Conservation (phyloP, 1,140 invertebrate species). For the Drosophila gunungcola region DNA sequence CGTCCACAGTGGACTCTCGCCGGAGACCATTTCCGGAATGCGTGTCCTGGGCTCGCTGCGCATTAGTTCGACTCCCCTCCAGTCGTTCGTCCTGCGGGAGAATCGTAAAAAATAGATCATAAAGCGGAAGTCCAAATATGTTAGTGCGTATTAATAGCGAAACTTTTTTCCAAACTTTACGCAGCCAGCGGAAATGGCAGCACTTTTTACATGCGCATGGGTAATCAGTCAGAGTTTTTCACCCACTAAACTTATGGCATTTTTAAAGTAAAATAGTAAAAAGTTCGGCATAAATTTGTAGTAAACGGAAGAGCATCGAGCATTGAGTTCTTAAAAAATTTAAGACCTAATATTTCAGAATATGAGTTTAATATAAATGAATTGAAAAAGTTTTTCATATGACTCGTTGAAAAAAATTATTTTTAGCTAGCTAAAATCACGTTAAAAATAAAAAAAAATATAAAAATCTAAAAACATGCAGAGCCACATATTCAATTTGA, state of each 20-base stretch:
- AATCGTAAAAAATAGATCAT: constrained; percentile 68
- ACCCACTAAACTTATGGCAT: constrained; percentile 4
- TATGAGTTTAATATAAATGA: no score
- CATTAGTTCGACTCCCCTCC: constrained; percentile 43
- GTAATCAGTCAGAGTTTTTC: constrained; percentile 5
- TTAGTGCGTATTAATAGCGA: constrained; percentile 38
- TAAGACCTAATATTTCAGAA: neutral
- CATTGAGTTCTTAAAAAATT: neutral
- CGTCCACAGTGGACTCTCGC: constrained; percentile 28
- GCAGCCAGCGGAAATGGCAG: constrained; percentile 6
- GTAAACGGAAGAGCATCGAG: neutral
- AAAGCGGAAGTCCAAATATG: constrained; percentile 60
- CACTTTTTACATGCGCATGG: constrained; percentile 10
- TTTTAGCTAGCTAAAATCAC: neutral
- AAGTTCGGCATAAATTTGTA: neutral
- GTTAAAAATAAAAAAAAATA: neutral
- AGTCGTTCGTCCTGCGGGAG: constrained; percentile 16
- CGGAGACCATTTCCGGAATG: constrained; percentile 54
- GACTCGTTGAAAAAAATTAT: no score
- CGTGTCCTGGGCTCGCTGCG: constrained; percentile 43
- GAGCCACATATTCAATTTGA: neutral
- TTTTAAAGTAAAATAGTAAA: constrained; percentile 30
- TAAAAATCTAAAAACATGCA: neutral
- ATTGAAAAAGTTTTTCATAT: no score
- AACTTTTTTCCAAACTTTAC: constrained; percentile 39